These are phyloP conservation scores for Gobionotothen gibberifrons DNA, from an alignment of 2,797 vertebrate species.

Conservation along the genomic window DNA sequence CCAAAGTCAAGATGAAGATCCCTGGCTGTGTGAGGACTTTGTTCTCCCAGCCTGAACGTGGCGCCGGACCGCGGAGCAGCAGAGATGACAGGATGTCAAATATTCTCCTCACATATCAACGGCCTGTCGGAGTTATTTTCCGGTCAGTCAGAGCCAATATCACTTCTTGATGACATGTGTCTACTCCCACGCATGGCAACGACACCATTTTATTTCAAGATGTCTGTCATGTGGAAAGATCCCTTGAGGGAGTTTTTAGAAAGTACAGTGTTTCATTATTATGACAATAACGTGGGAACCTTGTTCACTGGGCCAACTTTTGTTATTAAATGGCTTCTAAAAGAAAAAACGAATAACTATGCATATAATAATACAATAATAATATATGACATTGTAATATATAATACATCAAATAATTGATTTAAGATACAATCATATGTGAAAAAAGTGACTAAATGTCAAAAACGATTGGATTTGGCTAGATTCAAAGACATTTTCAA, in stretches of 20 bases:
- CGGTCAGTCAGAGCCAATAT: slow-evolving; percentile 40
- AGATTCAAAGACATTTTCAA: too few species aligned
- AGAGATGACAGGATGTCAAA: slow-evolving; percentile 48
- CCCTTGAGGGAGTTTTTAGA: neutral
- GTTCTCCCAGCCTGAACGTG: slow-evolving; percentile 31
- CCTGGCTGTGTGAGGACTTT: slow-evolving; percentile 32
- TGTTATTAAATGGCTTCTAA: too few species aligned
- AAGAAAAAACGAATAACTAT: neutral
- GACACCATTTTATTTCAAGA: slow-evolving; percentile 22
- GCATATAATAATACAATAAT: too few species aligned
- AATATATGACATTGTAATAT: too few species aligned
- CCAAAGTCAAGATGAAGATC: slow-evolving; percentile 43
- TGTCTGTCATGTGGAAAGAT: slow-evolving; percentile 24
- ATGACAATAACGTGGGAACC: too few species aligned
- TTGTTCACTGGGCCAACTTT: too few species aligned
- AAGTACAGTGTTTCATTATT: neutral
- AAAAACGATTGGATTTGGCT: too few species aligned
- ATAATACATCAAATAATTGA: too few species aligned
- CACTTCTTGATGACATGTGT: slow-evolving; percentile 52
- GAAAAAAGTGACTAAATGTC: too few species aligned
- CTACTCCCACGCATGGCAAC: slow-evolving; percentile 39
- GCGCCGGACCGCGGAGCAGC: slow-evolving; percentile 32
- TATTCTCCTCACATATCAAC: slow-evolving; percentile 52
- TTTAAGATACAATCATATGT: too few species aligned
- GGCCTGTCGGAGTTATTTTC: slow-evolving; percentile 40